Percentiles rank a stretch among this genome's conserved stretches.
phyloP scores from a whole-genome alignment of 2,113 vertebrate species.

The Piprites chloris region DNA sequence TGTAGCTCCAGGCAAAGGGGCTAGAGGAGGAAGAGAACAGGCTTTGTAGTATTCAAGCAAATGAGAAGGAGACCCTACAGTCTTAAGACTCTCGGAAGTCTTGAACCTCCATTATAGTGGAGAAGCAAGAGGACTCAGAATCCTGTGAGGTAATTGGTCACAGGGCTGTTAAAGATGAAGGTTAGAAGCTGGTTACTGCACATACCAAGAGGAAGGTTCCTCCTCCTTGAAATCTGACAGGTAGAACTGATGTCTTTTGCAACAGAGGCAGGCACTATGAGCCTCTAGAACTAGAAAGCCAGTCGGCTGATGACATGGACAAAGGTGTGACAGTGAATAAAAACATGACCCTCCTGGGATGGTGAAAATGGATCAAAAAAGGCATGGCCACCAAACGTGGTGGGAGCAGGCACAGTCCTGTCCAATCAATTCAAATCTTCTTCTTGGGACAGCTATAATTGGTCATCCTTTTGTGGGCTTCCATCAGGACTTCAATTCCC shows the following conservation, averaged over 20 bases:
- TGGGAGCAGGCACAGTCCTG: no score
- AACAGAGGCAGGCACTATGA: no score
- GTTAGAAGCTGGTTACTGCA: neutral
- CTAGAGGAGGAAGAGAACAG: neutral
- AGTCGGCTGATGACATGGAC: neutral
- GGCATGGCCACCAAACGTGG: no score
- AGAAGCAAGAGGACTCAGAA: neutral
- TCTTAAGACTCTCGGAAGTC: neutral
- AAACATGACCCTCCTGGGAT: no score
- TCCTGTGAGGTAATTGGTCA: neutral
- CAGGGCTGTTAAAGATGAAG: neutral
- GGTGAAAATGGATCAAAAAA: no score
- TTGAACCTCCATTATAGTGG: neutral
- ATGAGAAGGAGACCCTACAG: neutral
- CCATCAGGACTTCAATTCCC: no score
- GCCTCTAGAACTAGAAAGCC: neutral
- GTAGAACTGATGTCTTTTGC: neutral
- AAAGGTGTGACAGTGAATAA: no score
- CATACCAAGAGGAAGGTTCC: neutral
- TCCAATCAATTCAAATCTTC: no score
- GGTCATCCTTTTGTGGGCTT: no score
- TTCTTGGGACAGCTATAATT: no score
- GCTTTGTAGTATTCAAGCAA: neutral
- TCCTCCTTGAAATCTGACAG: neutral
- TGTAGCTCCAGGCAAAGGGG: neutral